These are phyloP conservation scores for Sander lucioperca DNA, from an alignment of 2,113 vertebrate species.

Conservation along the genomic window DNA sequence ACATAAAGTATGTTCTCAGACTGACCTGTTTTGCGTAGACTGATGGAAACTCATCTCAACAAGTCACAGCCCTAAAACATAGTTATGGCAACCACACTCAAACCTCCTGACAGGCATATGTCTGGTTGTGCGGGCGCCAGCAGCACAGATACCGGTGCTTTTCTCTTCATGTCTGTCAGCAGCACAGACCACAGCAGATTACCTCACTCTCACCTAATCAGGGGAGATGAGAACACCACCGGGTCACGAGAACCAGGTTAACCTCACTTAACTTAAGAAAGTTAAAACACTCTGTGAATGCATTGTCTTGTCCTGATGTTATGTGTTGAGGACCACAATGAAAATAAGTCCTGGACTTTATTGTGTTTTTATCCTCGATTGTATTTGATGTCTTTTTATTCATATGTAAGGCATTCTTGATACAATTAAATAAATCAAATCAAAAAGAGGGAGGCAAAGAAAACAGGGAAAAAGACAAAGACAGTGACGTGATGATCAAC, in stretches of 20 bases:
- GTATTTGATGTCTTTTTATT: too few relatives aligned
- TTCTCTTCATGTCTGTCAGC: slow-evolving; percentile 54
- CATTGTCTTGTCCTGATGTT: too few relatives aligned
- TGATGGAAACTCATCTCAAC: slow-evolving; percentile 17
- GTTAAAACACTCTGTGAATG: too few relatives aligned
- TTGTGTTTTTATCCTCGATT: too few relatives aligned
- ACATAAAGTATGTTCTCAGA: not conserved
- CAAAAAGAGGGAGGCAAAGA: not conserved
- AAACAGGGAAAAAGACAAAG: not conserved
- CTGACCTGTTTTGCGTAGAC: slow-evolving; percentile 10
- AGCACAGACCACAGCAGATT: slow-evolving; percentile 22
- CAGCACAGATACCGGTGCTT: slow-evolving; percentile 16
- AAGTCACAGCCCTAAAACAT: slow-evolving; percentile 3
- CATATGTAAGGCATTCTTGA: too few relatives aligned
- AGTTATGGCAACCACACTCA: slow-evolving; percentile 15
- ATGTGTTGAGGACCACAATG: too few relatives aligned
- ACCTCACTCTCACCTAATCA: slow-evolving; percentile 56
- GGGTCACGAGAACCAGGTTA: slow-evolving; percentile 29
- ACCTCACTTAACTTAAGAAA: not conserved
- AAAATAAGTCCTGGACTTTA: too few relatives aligned
- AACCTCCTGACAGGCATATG: slow-evolving; percentile 23
- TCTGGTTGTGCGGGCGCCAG: slow-evolving; percentile 28
- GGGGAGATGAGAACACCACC: slow-evolving; percentile 19
- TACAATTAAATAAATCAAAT: too few relatives aligned
- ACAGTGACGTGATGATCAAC: not conserved